phyloP scores from a whole-genome alignment of 2,888 invertebrate species.

The Aelia acuminata region DNA sequence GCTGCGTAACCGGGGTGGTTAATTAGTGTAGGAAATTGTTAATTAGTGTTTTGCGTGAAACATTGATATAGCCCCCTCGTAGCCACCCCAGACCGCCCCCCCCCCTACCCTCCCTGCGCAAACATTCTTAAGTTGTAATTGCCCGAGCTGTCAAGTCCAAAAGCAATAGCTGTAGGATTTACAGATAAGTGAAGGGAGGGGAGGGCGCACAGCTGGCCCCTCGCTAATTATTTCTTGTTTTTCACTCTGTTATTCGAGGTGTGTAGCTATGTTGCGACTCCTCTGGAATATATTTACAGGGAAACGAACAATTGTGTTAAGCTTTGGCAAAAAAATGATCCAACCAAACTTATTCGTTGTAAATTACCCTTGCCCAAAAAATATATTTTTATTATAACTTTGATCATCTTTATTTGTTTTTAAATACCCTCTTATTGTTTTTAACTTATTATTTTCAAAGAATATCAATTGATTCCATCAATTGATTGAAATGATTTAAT shows the following conservation, averaged over 20 bases:
- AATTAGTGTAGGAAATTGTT: slow-evolving; percentile 13
- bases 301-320: no score
- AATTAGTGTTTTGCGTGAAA: slow-evolving; percentile 43
- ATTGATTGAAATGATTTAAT: no score
- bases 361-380: no score
- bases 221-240: neutral
- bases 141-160: slow-evolving; percentile 32
- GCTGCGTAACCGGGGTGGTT: slow-evolving; percentile 1
- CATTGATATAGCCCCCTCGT: slow-evolving; percentile 13
- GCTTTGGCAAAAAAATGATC: no score
- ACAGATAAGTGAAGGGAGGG: slow-evolving; percentile 27
- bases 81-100: no score
- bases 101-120: neutral
- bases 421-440: no score
- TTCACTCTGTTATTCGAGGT: neutral
- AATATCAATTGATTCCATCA: no score
- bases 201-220: neutral
- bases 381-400: no score
- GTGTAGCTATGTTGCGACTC: neutral
- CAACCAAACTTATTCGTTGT: no score
- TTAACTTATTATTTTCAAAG: no score
- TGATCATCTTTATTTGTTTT: no score
- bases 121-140: slow-evolving; percentile 48
- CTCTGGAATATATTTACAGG: neutral
- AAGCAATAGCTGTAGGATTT: slow-evolving; percentile 38